Evolutionary conservation across 1,140 invertebrate species (phyloP).

Genomic region (Carposina sasakii): DNA sequence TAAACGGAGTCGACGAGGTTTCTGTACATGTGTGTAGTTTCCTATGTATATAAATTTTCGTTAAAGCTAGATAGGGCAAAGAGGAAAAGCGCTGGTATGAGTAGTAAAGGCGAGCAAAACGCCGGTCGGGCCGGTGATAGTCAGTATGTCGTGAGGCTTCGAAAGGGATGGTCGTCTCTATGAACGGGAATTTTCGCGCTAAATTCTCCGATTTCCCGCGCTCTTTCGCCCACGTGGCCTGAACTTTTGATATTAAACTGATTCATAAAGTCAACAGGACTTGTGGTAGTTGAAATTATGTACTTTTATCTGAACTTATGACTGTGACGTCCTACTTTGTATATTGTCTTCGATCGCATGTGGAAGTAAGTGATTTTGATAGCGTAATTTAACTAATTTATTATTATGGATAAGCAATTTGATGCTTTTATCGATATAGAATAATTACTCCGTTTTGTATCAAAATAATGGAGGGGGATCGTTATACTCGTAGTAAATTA

Average conservation of each 20-base stretch:
- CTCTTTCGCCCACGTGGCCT: slow-evolving; percentile 40
- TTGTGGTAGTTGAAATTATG: too few species aligned
- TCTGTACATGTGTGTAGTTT: slow-evolving; percentile 49
- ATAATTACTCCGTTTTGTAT: too few species aligned
- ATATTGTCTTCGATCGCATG: slow-evolving; percentile 41
- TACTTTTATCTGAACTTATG: slow-evolving; percentile 40
- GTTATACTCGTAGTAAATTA: too few species aligned
- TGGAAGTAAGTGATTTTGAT: slow-evolving; percentile 51
- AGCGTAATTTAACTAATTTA: too few species aligned
- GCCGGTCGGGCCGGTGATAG: slow-evolving; percentile 41
- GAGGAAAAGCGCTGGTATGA: slow-evolving; percentile 54
- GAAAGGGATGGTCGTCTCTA: slow-evolving; percentile 53
- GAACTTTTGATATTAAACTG: slow-evolving; percentile 20
- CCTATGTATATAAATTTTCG: slow-evolving; percentile 51
- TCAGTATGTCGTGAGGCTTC: slow-evolving; percentile 52
- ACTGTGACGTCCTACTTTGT: slow-evolving; percentile 44
- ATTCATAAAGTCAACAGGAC: too few species aligned
- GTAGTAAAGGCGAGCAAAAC: slow-evolving; percentile 47
- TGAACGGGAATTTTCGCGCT: slow-evolving; percentile 34
- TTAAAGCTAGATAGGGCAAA: slow-evolving; percentile 59
- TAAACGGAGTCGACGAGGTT: slow-evolving; percentile 33
- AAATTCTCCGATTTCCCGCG: slow-evolving; percentile 56
- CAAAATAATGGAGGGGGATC: too few species aligned
- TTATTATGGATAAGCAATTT: too few species aligned
- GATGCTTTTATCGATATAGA: too few species aligned